These are phyloP conservation scores for Capromys pilorides DNA, from an alignment of 2,797 vertebrate species.

Conservation along the genomic window DNA sequence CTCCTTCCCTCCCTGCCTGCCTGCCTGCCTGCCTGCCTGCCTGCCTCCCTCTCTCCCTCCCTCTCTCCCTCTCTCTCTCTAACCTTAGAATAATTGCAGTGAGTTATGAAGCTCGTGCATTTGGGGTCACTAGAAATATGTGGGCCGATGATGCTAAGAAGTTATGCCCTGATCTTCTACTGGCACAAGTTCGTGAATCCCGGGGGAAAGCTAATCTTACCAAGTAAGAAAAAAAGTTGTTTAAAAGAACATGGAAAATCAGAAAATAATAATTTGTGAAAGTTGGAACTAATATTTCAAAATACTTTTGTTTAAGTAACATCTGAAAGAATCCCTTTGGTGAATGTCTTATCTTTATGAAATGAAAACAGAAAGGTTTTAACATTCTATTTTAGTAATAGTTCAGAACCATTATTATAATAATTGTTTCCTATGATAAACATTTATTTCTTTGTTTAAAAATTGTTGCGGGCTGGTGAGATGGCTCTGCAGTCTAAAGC, in stretches of 20 bases:
- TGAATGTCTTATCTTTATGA: constrained; percentile 43
- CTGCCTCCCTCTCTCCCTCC: too few relatives aligned
- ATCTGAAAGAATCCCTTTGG: constrained; percentile 39
- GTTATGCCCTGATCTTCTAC: constrained; percentile 91
- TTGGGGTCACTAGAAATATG: constrained; percentile 94
- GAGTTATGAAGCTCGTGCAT: constrained; percentile 95
- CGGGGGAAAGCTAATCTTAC: constrained; percentile 95
- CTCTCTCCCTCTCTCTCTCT: constrained; percentile 45
- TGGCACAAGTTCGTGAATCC: constrained; percentile 92
- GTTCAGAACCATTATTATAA: constrained; percentile 32
- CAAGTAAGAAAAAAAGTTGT: constrained; percentile 85
- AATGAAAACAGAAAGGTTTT: constrained; percentile 51
- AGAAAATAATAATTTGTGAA: constrained; percentile 17
- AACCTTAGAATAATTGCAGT: constrained; percentile 93
- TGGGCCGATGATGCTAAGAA: constrained; percentile 95
- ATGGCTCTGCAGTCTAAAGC: too few relatives aligned
- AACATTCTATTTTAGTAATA: constrained; percentile 31
- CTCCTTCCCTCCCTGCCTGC: too few relatives aligned
- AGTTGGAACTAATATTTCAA: neutral
- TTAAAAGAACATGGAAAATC: neutral
- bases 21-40: too few relatives aligned
- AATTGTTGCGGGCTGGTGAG: too few relatives aligned
- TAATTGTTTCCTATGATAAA: neutral
- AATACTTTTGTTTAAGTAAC: neutral
- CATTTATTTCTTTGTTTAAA: constrained; percentile 54